Base-by-base conservation (phyloP, 2,113 vertebrate species). In the Balaeniceps rex region DNA sequence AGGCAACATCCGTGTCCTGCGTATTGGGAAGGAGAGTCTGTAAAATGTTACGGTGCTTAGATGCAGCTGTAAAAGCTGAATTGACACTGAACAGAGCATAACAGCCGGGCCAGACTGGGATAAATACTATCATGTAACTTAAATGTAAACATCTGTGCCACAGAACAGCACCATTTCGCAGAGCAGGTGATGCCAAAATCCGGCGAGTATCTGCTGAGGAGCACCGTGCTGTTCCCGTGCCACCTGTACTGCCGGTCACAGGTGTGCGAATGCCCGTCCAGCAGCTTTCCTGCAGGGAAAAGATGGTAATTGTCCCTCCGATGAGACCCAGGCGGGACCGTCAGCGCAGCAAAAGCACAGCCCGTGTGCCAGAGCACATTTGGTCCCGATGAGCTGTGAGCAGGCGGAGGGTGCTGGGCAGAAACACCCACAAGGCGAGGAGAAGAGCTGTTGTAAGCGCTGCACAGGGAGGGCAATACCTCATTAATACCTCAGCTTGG, bases 171-270 rank as follows among this genome's bases (percentile, higher is more conserved):
- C 55, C 1, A 1, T 40, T 69, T 11, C 2, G 1, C 63, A 4
- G 42, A 33, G 71, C 69, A 18, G 63, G 38, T 28, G 40, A 19
- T 81, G 78, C 85, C 60, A 46, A 31, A 63, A 40, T 6, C 29
- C 9, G 0, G 11, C 2, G 5, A 40, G 10, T 6, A 46, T 34
- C n/a, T 26, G 49, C 66, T 40, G 24, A 52, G 80, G 23, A 68
- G 58, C 61, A 9, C 55, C 0, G 0, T 4, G 21, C 84, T 71
- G 65, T 75, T 49, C 70, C 75, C 2, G 2, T 63, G 70, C 61
- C 74, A 14, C 74, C 85, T 4, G 25, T 36, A 2, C 75, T 10
- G 0, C 49, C 2, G 1, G 51, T 42, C 84, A 68, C 5, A 0
- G 29, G 42, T 4, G 7, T 10, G 25, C 2, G 8, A 14, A 66